Evolutionary conservation across 30 jellyfish, hydroid and myxozoan species (phyloP), one percentile per base, ranked within the genome.

Genomic region (Phacellophora camtschatica): DNA sequence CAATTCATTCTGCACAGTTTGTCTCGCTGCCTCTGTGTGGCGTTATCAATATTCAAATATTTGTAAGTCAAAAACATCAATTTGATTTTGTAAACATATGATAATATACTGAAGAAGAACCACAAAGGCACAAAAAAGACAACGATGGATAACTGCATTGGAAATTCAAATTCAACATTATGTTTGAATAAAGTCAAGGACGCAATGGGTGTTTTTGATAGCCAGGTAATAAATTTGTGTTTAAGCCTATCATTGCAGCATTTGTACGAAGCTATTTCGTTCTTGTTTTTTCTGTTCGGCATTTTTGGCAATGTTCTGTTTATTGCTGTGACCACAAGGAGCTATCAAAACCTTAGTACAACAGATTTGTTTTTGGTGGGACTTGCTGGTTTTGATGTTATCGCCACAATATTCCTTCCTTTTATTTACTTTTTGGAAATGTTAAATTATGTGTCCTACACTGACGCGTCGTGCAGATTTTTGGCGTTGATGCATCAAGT

Each of bases 401-500:
- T 80, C 18, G 91, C 83, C 13, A 46, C 91, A 8, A 80, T 80
- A 13, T 64, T 80, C 71, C 66, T 80, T 9, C 84, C 84, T 12
- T 39, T 80, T 54, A n/a, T 80, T 20, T 64, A 63, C 42, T 80
- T 80, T 56, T 28, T 80, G 27, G 84, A 46, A 55, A 51, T 80
- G 11, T 46, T 77, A 32, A 68, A 53, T 3, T 8, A 19, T 27
- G 20, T 49, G 54, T 15, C n/a, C 31, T 22, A 22, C 34, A 19
- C 29, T 7, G 66, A 51, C 70, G 53, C 58, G 18, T 36, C 91
- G 31, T 80, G 91, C 84, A 33, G 34, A 41, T 80, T 80, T 45
- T 2, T 35, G 13, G 63, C 30, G 34, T 19, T 65, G 2, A 80
- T 66, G 84, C 72, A 80, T 31, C 77, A 80, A 65, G 8, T 65